Conservation (phyloP, 1,140 invertebrate species). For the Amyelois transitella region DNA sequence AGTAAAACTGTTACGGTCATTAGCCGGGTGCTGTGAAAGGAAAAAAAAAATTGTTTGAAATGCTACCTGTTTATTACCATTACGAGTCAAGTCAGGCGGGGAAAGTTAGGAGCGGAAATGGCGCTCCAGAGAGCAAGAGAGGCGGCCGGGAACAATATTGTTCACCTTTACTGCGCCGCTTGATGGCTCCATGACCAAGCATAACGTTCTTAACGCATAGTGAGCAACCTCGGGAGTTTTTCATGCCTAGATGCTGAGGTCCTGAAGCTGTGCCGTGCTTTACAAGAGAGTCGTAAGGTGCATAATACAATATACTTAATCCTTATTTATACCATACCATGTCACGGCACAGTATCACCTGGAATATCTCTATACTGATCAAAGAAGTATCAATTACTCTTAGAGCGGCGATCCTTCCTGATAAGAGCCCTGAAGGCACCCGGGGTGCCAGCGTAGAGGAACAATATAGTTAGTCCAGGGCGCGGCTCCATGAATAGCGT, state of each 20-base stretch:
- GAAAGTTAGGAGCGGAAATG: slow-evolving; percentile 66
- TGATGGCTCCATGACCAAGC: slow-evolving; percentile 18
- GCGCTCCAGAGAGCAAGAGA: slow-evolving; percentile 16
- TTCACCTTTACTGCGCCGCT: slow-evolving; percentile 42
- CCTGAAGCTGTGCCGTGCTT: too few relatives aligned
- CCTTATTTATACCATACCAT: too few relatives aligned
- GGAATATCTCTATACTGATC: too few relatives aligned
- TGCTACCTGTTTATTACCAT: slow-evolving; percentile 60
- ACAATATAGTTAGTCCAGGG: slow-evolving; percentile 34
- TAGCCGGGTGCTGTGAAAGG: slow-evolving; percentile 28
- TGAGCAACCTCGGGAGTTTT: too few relatives aligned
- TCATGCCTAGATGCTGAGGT: too few relatives aligned
- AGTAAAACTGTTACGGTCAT: slow-evolving; percentile 26
- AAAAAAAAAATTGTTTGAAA: slow-evolving; percentile 41
- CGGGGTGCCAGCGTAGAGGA: slow-evolving; percentile 32
- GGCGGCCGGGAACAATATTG: slow-evolving; percentile 26
- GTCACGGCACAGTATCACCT: too few relatives aligned
- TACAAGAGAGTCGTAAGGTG: too few relatives aligned
- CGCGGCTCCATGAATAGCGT: slow-evolving; percentile 44
- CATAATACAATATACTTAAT: too few relatives aligned
- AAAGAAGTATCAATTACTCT: slow-evolving; percentile 21
- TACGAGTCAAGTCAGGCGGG: slow-evolving; percentile 49
- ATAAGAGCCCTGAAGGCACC: slow-evolving; percentile 47
- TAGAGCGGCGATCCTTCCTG: slow-evolving; percentile 28
- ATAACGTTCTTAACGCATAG: slow-evolving; percentile 12